phyloP scores from a whole-genome alignment of 2,888 invertebrate species.

The Ganaspis brasiliensis region DNA sequence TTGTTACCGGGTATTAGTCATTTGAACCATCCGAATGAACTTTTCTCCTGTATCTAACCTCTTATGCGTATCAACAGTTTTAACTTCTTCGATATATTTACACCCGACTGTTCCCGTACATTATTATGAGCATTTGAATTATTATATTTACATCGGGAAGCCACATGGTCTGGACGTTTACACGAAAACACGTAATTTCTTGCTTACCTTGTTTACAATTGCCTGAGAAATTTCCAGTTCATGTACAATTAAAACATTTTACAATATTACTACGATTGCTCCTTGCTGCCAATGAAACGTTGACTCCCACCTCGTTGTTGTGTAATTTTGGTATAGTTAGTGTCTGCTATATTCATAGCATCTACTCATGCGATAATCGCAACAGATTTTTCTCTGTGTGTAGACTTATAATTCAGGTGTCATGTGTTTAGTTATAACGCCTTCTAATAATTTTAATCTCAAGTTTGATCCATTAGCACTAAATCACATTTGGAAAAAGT shows the following conservation, averaged over 20 bases:
- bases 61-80: not conserved
- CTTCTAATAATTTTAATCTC: too few species aligned
- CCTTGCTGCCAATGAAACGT: not conserved
- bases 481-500: too few species aligned
- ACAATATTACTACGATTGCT: not conserved
- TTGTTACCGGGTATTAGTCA: too few species aligned
- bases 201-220: not conserved
- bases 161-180: constrained; percentile 12
- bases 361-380: too few species aligned
- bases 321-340: too few species aligned
- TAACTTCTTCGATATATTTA: constrained; percentile 24
- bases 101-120: not conserved
- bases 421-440: too few species aligned
- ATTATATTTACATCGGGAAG: not conserved
- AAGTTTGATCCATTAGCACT: too few species aligned
- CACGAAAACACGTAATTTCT: not conserved
- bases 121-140: not conserved
- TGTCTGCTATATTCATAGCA: too few species aligned
- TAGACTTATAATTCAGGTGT: too few species aligned
- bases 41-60: constrained; percentile 11
- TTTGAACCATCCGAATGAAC: constrained; percentile 28
- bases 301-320: not conserved
- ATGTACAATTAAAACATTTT: not conserved
- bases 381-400: too few species aligned
- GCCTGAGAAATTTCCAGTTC: not conserved